Evolutionary conservation across 2,888 invertebrate genomes (phyloP), one percentile per base, ranked within the genome.

Genomic region (Macrophya alboannulata): DNA sequence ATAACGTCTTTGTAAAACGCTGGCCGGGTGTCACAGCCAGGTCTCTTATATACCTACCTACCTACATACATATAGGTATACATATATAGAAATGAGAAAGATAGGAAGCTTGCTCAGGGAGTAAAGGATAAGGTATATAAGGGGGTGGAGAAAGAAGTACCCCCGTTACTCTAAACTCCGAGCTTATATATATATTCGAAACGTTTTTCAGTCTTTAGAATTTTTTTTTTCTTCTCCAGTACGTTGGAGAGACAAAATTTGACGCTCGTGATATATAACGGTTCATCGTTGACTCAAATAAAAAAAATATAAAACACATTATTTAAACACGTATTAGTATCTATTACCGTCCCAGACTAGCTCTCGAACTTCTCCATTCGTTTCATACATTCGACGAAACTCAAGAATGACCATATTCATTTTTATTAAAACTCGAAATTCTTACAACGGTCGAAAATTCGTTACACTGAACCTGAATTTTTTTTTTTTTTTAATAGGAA

Each of bases 171-270:
- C 62, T 25, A 62, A 62, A 62, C 25, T 62, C 25, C n/a, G 4
- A 9, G 62, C 21, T 25, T 62, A 55, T 12, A 21, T 59, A 25
- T 62, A 25, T 12, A 62, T 62, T 62, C 25, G 62, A 62, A 62
- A 62, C 25, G 62, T 62, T 62, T 48, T 62, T 62, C 62, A 25
- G 62, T 25, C 62, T 62, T 62, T n/a, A 55, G 55, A 55, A 6
- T n/a, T 55, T 55, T 31, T 31, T 31, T 31, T 31, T 31, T 31
- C 3, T 31, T 31, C 31, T 3, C 31, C 55, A n/a, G 55, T n/a
- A 55, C n/a, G 8, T 2, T 55, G 8, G n/a, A n/a, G n/a, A n/a
- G 55, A 55, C n/a, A 6, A n/a, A 55, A 55, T n/a, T 55, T 55
- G 2, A n/a, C 2, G n/a, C 55, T n/a, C 17, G 31, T 31, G n/a